phyloP scores from a whole-genome alignment of 2,888 invertebrate species.

The Tortricodes alternella region DNA sequence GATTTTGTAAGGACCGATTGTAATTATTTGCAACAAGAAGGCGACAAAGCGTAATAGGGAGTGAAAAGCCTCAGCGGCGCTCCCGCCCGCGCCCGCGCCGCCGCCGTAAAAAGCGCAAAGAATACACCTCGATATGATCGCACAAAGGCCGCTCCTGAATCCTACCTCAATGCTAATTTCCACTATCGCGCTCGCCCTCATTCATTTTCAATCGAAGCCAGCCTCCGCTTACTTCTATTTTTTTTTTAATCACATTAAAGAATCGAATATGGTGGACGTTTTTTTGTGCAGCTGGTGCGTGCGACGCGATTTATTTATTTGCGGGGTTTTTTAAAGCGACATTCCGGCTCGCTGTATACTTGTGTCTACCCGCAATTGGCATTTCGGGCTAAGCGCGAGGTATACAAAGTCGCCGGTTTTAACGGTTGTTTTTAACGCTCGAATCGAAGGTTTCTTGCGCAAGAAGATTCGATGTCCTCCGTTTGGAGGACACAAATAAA shows the following conservation, averaged over 20 bases:
- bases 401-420: slow-evolving; percentile 80
- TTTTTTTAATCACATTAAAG: slow-evolving; percentile 80
- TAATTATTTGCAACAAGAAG: slow-evolving; percentile 78
- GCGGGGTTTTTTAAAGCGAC: slow-evolving; percentile 80
- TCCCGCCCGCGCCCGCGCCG: slow-evolving; percentile 44
- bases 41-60: slow-evolving; percentile 74
- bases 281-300: slow-evolving; percentile 74
- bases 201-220: slow-evolving; percentile 82
- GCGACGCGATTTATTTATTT: slow-evolving; percentile 83
- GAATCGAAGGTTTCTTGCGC: slow-evolving; percentile 71
- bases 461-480: too few relatives aligned
- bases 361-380: slow-evolving; percentile 83
- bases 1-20: slow-evolving; percentile 55
- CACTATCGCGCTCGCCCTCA: slow-evolving; percentile 82
- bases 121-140: slow-evolving; percentile 83
- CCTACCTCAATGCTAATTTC: slow-evolving; percentile 83
- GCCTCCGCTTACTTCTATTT: slow-evolving; percentile 77
- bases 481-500: slow-evolving; percentile 81
- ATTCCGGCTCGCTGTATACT: slow-evolving; percentile 82
- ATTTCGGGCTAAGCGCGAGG: slow-evolving; percentile 80
- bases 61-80: slow-evolving; percentile 66
- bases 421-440: slow-evolving; percentile 83
- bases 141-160: slow-evolving; percentile 82
- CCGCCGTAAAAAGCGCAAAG: slow-evolving; percentile 82
- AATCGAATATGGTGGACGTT: slow-evolving; percentile 80